Evolutionary conservation across 2,797 vertebrate genomes (phyloP), one percentile per base, ranked within the genome.

Genomic region (Cheirogaleus major): DNA sequence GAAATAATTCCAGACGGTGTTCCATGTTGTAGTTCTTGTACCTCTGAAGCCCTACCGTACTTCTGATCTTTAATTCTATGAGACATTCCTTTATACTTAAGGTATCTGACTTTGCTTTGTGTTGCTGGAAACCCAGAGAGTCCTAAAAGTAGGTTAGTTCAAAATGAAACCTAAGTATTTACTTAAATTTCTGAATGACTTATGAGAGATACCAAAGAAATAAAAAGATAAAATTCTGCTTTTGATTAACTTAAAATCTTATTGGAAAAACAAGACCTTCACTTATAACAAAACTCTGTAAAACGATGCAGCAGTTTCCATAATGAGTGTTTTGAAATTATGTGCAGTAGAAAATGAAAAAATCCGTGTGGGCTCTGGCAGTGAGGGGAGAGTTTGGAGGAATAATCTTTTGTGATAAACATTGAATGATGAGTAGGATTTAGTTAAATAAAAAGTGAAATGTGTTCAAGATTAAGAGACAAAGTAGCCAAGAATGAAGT

Each of bases 141-240:
- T 65, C 50, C 45, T 69, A 25, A 94, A 76, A 61, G 35, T 35
- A 85, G 22, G 89, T 32, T 50, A 67, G 20, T 75, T 76, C 45
- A 75, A 89, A 83, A 83, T 25, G 41, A 59, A 93, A 81, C 0
- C 2, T 38, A 93, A 70, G 18, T 43, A 89, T 91, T 57, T 59
- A 61, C 11, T 94, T 89, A 95, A n/a, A 32, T 75, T 96, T 73
- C 70, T 73, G 38, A 89, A 91, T 85, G n/a, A 89, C 1, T 85
- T 82, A 59, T 5, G 52, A 93, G 18, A 79, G 10, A 86, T 85
- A 70, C 9, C 1, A 87, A 88, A 80, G 32, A 72, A 61, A 78
- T 50, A 50, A 81, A 95, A 81, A 84, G 20, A 45, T 41, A 70
- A 89, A 55, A 93, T 80, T 88, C 67, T 76, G 48, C 41, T 87